Evolutionary conservation across 64 coral and sea anemone species (phyloP), one percentile per base, ranked within the genome.

Genomic region (Pachyseris speciosa): DNA sequence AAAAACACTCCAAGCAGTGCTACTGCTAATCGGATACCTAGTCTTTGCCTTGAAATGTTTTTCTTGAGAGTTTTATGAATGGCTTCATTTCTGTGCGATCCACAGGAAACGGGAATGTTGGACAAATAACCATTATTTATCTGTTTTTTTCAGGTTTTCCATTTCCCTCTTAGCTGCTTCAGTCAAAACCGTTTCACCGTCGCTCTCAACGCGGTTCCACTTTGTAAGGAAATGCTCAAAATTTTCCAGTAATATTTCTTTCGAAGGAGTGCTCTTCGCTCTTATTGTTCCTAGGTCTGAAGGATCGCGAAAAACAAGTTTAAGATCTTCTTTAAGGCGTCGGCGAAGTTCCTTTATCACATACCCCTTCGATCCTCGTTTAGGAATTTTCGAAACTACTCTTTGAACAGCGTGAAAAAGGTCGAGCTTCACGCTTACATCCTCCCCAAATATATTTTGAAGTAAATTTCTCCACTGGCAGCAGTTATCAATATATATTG

Each of bases 361-460:
- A 45, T 4, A 45, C 4, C 43, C 43, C 11, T 45, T 45, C 43
- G 4, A 6, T 45, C 43, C 43, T 67, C 52, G 64, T 76, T 92
- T 78, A 57, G 69, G 42, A 34, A 92, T 77, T 57, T 69, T 76
- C 24, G 25, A 29, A 19, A 69, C 64, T 15, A 92, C 52, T n/a
- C 72, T 41, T 53, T 86, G 81, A n/a, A 86, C 38, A 27, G 58
- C 83, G 51, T 92, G 83, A 55, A 92, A 92, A 28, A 86, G 81
- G 65, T 92, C 90, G 17, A 92, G 71, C 70, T 75, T 79, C 0
- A 86, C 61, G 40, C 64, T 45, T 20, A 61, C 53, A 37, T 67
- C 42, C 22, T 48, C 34, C 66, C 90, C 80, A 86, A 85, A 92
- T 16, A 85, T 32, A 22, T 12, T 74, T 52, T 86, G n/a, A 12